phyloP scores from a whole-genome alignment of 2,797 vertebrate species.

The Eidolon dupreanum region DNA sequence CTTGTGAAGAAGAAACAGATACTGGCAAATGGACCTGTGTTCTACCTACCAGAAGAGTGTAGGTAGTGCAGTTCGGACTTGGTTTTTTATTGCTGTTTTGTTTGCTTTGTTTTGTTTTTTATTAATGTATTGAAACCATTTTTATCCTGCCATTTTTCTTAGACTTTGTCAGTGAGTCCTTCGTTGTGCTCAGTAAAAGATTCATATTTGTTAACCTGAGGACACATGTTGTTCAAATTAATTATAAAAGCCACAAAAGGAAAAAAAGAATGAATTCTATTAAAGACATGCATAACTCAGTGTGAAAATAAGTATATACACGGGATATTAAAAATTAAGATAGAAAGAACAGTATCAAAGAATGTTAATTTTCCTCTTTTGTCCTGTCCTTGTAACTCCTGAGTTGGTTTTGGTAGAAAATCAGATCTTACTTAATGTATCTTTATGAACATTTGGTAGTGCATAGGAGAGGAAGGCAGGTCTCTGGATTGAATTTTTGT shows the following conservation, averaged over 20 bases:
- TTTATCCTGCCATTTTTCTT: constrained; percentile 37
- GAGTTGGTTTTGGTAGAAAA: background rate
- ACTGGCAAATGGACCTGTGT: constrained; percentile 58
- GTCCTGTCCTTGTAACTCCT: background rate
- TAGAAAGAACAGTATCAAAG: background rate
- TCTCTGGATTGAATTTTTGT: background rate
- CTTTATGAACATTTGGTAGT: background rate
- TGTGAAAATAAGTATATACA: background rate
- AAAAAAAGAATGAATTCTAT: background rate
- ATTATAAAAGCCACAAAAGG: background rate
- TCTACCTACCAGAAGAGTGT: constrained; percentile 50
- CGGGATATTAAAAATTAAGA: background rate
- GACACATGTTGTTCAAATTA: background rate
- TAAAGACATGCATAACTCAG: background rate
- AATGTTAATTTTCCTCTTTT: background rate
- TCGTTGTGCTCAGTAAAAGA: background rate
- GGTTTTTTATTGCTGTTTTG: constrained; percentile 54
- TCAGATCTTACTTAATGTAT: background rate
- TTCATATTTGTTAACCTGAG: background rate
- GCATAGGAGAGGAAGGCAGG: background rate
- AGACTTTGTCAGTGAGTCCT: background rate
- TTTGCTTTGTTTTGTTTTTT: background rate
- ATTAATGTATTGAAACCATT: constrained; percentile 46
- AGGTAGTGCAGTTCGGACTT: constrained; percentile 53
- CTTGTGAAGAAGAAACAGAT: constrained; percentile 49